Base-by-base conservation (phyloP, 2,888 invertebrate genomes). In the Stenodera caucasica region DNA sequence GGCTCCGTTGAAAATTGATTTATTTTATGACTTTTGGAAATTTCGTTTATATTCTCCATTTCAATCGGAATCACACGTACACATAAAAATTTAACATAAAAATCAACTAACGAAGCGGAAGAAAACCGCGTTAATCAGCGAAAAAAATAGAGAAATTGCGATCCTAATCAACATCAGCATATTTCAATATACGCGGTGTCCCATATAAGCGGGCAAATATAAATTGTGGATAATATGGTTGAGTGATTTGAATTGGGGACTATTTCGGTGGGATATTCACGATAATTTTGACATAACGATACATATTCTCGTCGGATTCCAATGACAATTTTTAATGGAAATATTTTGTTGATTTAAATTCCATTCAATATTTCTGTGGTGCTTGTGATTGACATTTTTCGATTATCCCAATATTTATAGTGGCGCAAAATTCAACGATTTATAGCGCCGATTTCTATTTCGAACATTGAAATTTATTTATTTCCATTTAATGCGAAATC, bases 381-480 rank as follows among this genome's bases (percentile, higher is more conserved):
- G 67, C 60, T 69, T 73, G 73, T 71, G 70, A 73, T 69, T 75
- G 75, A 73, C 73, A 68, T 73, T 73, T 72, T 70, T 69, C 69
- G 68, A 73, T 75, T 75, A 71, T 71, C 70, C 72, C 70, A 70
- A 69, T 74, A 73, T 73, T 72, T 74, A 71, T 71, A 66, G 63
- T 64, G 66, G 61, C 67, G 65, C 55, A 64, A 69, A 69, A 56
- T 11, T 54, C 33, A 50, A 53, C 54, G 53, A 54, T 57, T 60
- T 57, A 53, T 57, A 21, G 55, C 21, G 23, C 23, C 45, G 15
- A 35, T 58, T 49, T 30, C 29, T 49, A 33, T 52, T 52, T 7
- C 21, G 40, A 53, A 37, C 40, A 57, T 35, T 26, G 18, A 29
- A 37, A 52, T 40, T 53, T 55, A 55, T 55, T 55, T 55, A 55